Conservation (phyloP, 92 coral and sea anemone genomes). For the Epizoanthus fatuus region DNA sequence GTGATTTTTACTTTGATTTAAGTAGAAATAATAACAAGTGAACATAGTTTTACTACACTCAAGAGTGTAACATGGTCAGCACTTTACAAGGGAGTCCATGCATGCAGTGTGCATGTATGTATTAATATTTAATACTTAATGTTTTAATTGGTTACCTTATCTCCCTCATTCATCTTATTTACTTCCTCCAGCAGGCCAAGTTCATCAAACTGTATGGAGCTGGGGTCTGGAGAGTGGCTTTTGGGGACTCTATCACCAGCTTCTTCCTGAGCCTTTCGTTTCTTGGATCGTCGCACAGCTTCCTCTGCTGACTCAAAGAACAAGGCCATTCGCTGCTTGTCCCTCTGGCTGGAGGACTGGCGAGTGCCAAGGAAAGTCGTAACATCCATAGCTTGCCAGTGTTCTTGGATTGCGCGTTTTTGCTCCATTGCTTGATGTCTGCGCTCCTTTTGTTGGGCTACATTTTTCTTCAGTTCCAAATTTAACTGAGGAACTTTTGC, state of each 20-base stretch:
- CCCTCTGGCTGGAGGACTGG: conserved; percentile 11
- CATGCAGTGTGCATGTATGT: too few species aligned
- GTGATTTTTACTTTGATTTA: too few species aligned
- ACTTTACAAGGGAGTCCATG: too few species aligned
- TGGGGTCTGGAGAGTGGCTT: conserved; percentile 27
- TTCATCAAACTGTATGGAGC: conserved; percentile 20
- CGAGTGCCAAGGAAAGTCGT: conserved; percentile 29
- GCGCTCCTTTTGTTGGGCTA: conserved; percentile 10
- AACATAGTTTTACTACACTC: too few species aligned
- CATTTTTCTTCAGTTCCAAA: neutral
- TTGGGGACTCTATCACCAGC: conserved; percentile 27
- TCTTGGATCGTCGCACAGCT: neutral
- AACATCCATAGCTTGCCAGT: conserved; percentile 14
- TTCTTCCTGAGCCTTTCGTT: conserved; percentile 37
- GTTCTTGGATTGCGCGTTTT: conserved; percentile 19
- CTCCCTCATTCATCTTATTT: conserved; percentile 41
- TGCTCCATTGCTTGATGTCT: conserved; percentile 23
- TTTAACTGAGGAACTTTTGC: conserved; percentile 39
- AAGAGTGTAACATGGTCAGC: too few species aligned
- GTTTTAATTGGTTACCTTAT: conserved; percentile 5
- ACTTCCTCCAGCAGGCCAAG: conserved; percentile 45
- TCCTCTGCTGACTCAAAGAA: neutral
- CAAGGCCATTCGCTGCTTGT: conserved; percentile 1
- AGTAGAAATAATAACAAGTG: too few species aligned
- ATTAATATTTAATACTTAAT: too few species aligned